A percentile compares a stretch with the other conserved stretches of the same genome.
Evolutionary conservation across 2,113 vertebrate species (phyloP).

Genomic region (Equus przewalskii): DNA sequence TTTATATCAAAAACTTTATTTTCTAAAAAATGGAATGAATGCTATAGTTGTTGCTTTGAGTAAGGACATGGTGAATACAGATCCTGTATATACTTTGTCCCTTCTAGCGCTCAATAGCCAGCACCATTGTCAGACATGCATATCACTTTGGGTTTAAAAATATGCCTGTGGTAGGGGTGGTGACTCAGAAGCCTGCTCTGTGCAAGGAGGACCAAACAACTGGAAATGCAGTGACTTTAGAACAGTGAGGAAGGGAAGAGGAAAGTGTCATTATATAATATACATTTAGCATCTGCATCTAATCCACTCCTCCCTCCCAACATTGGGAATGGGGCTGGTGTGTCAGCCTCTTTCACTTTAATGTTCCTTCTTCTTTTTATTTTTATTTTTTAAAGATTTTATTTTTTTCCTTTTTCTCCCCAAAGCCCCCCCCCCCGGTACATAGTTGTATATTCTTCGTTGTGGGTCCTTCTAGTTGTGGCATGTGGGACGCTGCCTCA

Average conservation of each 20-base stretch:
- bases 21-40: background rate
- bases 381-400: too few species aligned
- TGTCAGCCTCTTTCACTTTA: background rate
- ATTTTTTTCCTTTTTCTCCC: too few species aligned
- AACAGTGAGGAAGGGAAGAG: background rate
- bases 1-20: background rate
- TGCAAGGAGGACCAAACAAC: background rate
- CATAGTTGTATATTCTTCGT: too few species aligned
- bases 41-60: background rate
- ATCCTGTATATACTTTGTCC: background rate
- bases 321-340: too few species aligned
- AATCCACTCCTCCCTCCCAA: background rate
- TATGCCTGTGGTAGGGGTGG: background rate
- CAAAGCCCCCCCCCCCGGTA: too few species aligned
- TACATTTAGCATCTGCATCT: background rate
- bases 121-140: too few species aligned
- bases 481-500: too few species aligned
- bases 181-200: background rate
- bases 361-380: background rate
- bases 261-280: background rate
- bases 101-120: accelerated
- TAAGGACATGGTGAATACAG: background rate
- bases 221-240: background rate
- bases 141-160: background rate
- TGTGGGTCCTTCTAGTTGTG: too few species aligned